Evolutionary conservation across 2,113 vertebrate species (phyloP).

Genomic region (Rutilus rutilus): DNA sequence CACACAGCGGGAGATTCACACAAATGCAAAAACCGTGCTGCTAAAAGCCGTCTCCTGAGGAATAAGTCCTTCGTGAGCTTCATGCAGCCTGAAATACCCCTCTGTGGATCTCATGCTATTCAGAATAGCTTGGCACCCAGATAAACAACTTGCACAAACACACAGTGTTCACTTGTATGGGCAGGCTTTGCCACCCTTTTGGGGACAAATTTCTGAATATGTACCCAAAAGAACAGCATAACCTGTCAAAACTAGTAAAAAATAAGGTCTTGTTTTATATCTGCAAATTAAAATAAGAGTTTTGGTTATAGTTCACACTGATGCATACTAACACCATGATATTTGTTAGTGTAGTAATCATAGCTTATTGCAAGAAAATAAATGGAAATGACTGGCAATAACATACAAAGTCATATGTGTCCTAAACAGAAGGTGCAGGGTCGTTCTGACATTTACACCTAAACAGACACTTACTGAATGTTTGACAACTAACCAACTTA

Average conservation of each 20-base stretch:
- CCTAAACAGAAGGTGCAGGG: background rate
- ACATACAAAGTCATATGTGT: background rate
- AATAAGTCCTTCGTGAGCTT: slow-evolving; percentile 27
- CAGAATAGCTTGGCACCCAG: slow-evolving; percentile 31
- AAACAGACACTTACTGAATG: slow-evolving; percentile 12
- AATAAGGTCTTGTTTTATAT: background rate
- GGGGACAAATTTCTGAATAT: background rate
- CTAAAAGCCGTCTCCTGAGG: slow-evolving; percentile 30
- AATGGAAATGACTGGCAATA: background rate
- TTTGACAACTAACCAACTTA: slow-evolving; percentile 9
- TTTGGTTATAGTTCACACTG: no score
- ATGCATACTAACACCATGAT: background rate
- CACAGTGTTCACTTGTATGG: slow-evolving; percentile 1
- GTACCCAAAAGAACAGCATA: background rate
- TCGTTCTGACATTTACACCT: background rate
- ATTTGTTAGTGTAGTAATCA: background rate
- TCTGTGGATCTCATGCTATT: slow-evolving; percentile 36
- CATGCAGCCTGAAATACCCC: slow-evolving; percentile 33
- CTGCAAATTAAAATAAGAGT: background rate
- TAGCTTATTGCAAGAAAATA: background rate
- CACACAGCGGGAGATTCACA: slow-evolving; percentile 27
- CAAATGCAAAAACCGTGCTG: slow-evolving; percentile 25
- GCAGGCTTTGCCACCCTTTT: background rate
- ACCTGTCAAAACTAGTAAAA: background rate
- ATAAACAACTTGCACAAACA: slow-evolving; percentile 26